These are phyloP conservation scores for Penaeus indicus DNA, from an alignment of 1,140 invertebrate genomes.

Conservation along the genomic window DNA sequence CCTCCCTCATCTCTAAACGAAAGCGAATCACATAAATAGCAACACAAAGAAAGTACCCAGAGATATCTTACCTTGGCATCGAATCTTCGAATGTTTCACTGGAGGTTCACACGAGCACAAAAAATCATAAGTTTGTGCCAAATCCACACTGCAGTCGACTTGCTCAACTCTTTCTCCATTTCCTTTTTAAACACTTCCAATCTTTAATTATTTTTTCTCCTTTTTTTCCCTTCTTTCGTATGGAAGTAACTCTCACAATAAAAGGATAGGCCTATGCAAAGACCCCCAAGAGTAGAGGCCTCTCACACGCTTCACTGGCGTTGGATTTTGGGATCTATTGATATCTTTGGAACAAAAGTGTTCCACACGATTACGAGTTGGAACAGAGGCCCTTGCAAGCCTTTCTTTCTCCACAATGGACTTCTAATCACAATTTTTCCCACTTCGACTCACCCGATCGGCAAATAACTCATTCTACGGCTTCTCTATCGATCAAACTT, in stretches of 20 bases:
- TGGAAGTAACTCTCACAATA: conserved; percentile 21
- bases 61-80: conserved; percentile 47
- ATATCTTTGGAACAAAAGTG: not conserved
- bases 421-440: conserved; percentile 17
- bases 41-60: too few relatives aligned
- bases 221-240: too few relatives aligned
- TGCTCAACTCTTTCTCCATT: conserved; percentile 40
- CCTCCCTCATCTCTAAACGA: not conserved
- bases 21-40: not conserved
- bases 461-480: conserved; percentile 36
- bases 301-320: conserved; percentile 11
- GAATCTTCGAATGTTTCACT: conserved; percentile 11
- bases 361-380: conserved; percentile 40
- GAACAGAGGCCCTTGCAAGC: conserved; percentile 39
- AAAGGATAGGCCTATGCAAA: too few relatives aligned
- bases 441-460: conserved; percentile 31
- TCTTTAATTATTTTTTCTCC: not conserved
- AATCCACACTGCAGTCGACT: conserved; percentile 40
- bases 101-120: conserved; percentile 35
- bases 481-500: conserved; percentile 33
- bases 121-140: conserved; percentile 38
- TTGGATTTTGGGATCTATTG: not conserved
- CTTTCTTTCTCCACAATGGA: conserved; percentile 45
- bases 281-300: not conserved
- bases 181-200: conserved; percentile 36